phyloP scores from a whole-genome alignment of 1,140 invertebrate genomes.

The Reticulitermes speratus region DNA sequence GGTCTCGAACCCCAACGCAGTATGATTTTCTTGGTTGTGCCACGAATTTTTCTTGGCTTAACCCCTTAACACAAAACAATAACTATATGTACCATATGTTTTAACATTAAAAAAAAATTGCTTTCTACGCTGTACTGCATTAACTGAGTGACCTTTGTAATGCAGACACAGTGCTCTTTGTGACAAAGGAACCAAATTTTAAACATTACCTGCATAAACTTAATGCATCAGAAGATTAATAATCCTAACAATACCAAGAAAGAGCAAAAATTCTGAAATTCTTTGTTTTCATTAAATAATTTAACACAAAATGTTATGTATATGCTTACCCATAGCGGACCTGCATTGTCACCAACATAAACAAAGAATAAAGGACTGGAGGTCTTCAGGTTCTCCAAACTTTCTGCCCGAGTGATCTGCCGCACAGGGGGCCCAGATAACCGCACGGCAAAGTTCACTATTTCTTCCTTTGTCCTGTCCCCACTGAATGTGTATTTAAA shows the following conservation, averaged over 20 bases:
- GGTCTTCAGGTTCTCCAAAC: constrained; percentile 71
- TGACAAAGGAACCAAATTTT: too few species aligned
- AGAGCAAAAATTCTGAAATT: neutral
- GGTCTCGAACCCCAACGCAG: too few species aligned
- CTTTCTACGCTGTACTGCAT: too few species aligned
- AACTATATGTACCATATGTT: too few species aligned
- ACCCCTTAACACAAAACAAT: too few species aligned
- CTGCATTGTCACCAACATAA: constrained; percentile 75
- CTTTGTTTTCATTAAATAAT: neutral
- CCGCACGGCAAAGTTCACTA: constrained; percentile 89
- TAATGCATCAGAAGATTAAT: too few species aligned
- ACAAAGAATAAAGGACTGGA: constrained; percentile 83
- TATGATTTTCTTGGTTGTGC: too few species aligned
- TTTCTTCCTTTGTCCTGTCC: constrained; percentile 86
- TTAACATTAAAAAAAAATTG: too few species aligned
- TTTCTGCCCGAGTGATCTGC: constrained; percentile 71
- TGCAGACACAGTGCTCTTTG: too few species aligned
- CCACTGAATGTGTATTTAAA: constrained; percentile 80
- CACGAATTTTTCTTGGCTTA: too few species aligned
- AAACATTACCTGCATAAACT: too few species aligned
- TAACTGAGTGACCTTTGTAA: too few species aligned
- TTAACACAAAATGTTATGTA: constrained; percentile 26
- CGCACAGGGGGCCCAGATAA: constrained; percentile 86
- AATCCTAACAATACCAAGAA: neutral
- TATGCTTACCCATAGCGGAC: constrained; percentile 69